These are phyloP conservation scores for Anthonomus grandis DNA, from an alignment of 1,140 invertebrate genomes.

Conservation along the genomic window DNA sequence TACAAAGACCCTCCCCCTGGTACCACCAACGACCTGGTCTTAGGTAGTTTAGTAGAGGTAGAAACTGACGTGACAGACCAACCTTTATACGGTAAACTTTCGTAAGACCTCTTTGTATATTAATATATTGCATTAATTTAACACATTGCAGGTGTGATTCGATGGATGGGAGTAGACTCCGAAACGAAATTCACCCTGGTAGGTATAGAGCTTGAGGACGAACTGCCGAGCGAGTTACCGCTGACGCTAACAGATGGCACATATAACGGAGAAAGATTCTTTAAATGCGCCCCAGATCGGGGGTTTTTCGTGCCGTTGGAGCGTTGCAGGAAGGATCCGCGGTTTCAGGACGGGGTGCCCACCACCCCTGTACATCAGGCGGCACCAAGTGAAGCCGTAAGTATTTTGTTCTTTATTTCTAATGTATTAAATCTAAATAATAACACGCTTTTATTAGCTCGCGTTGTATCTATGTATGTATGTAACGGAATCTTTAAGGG, in stretches of 20 bases:
- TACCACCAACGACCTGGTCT: constrained; percentile 56
- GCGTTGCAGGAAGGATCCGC: constrained; percentile 72
- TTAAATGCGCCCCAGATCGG: constrained; percentile 66
- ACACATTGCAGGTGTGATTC: constrained; percentile 61
- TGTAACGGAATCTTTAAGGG: no score
- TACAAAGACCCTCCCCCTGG: constrained; percentile 37
- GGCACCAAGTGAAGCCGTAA: constrained; percentile 25
- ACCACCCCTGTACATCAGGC: constrained; percentile 52
- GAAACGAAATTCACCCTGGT: constrained; percentile 48
- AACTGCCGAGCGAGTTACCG: constrained; percentile 61
- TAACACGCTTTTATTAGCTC: no score
- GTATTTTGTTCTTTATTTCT: background rate
- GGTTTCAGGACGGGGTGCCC: constrained; percentile 63
- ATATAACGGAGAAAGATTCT: constrained; percentile 67
- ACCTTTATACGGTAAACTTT: constrained; percentile 59
- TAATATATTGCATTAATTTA: background rate
- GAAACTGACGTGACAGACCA: constrained; percentile 55
- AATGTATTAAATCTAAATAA: no score
- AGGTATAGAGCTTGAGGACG: constrained; percentile 70
- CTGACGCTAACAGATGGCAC: constrained; percentile 70
- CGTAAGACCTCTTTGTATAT: no score
- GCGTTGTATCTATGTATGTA: no score
- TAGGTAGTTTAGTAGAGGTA: constrained; percentile 75
- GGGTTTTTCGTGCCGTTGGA: constrained; percentile 75
- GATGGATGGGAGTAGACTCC: constrained; percentile 73